Percentiles rank a stretch among this genome's conserved stretches.
phyloP scores from a whole-genome alignment of 1,140 invertebrate species.

The Maconellicoccus hirsutus region DNA sequence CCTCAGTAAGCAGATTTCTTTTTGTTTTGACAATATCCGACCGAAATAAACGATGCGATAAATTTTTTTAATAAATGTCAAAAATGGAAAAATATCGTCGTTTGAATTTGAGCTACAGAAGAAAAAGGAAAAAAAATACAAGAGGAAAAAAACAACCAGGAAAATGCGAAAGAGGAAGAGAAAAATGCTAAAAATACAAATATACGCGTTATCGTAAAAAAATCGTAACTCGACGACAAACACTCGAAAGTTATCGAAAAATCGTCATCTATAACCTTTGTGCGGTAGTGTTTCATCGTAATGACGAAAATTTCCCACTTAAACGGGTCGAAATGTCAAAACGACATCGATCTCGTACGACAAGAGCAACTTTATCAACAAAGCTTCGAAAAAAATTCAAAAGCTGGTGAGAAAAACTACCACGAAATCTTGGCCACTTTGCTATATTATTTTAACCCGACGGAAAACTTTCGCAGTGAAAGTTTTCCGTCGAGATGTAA shows the following conservation, averaged over 20 bases:
- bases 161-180: background rate
- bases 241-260: background rate
- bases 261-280: background rate
- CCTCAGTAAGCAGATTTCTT: background rate
- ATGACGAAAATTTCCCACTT: too few species aligned
- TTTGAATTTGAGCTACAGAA: background rate
- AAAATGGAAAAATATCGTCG: slow-evolving; percentile 5
- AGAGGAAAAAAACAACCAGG: background rate
- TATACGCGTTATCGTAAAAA: background rate
- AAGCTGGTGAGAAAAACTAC: too few species aligned
- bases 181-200: background rate
- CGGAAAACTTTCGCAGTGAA: too few species aligned
- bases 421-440: too few species aligned
- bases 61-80: slow-evolving; percentile 10
- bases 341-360: too few species aligned
- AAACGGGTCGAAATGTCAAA: too few species aligned
- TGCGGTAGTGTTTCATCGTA: too few species aligned
- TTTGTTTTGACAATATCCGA: background rate
- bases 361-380: too few species aligned
- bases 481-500: too few species aligned
- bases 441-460: too few species aligned
- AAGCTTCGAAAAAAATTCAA: too few species aligned
- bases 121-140: background rate
- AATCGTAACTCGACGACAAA: background rate
- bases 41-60: slow-evolving; percentile 7